Base-by-base conservation (phyloP, 2,888 invertebrate genomes). In the Melinaea marsaeus region DNA sequence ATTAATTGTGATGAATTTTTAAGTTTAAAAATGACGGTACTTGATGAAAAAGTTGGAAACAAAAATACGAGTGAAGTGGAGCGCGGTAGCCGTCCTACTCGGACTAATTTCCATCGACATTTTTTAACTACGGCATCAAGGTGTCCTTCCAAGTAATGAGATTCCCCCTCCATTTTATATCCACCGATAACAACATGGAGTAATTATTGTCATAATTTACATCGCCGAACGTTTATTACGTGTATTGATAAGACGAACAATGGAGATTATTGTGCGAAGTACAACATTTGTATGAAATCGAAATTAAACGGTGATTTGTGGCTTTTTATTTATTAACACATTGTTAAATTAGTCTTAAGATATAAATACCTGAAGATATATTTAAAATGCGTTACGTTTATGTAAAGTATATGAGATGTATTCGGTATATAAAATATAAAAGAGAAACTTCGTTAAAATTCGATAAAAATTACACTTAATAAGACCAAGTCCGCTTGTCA, bases 131-230 rank as follows among this genome's bases (percentile, higher is more conserved):
- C 74, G 75, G 72, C 75, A 71, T 71, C 72, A 74, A 72, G 67
- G 68, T 63, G 70, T 62, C 68, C 71, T 65, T 69, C 69, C 70
- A 65, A 81, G 83, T 88, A 85, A 88, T 84, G 86, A 87, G 85
- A 67, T 75, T 71, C 74, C 79, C 79, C 75, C 80, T 79, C 79
- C 78, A 86, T 86, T 85, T 85, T 83, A 85, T 84, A 85, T 83
- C 86, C 85, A 85, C 88, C 88, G 88, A 90, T 89, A 89, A 81
- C 86, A 80, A 37, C 42, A 42, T 42, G 42, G 9, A 77, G 76
- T 81, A 90, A 88, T 90, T 89, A 90, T 88, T 90, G 90, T 87
- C 84, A 84, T 86, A 85, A 88, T 89, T 88, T 85, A 84, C 81
- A 73, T 79, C 77, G 83, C 86, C 86, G 84, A 86, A 87, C 85